A percentile compares a stretch with the other conserved stretches of the same genome.
Conservation (phyloP, 2,797 vertebrate genomes). For the Hemitrygon akajei region DNA sequence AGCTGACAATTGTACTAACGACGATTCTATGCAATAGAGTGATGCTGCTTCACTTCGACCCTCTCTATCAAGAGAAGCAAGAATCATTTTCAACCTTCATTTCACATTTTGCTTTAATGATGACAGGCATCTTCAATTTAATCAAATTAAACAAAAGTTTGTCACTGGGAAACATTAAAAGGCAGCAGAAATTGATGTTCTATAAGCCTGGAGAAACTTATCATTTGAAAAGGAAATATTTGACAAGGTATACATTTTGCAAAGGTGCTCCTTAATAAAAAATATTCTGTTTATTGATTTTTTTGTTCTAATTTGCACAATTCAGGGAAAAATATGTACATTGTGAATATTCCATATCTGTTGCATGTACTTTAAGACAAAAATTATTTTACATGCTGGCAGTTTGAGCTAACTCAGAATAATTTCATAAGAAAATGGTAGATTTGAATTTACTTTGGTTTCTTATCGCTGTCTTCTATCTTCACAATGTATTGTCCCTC, state of each 20-base stretch:
- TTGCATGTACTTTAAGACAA: not conserved
- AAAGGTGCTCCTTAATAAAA: not conserved
- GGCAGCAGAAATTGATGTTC: not conserved
- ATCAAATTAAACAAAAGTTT: not conserved
- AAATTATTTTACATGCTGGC: not conserved
- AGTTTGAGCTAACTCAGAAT: not conserved
- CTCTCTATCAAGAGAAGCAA: not conserved
- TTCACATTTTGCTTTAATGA: not conserved
- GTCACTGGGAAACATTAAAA: not conserved
- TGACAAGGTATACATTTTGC: not conserved
- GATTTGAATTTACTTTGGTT: not conserved
- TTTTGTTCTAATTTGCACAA: no score
- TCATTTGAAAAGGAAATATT: not conserved
- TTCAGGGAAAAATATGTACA: no score
- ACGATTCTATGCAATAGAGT: not conserved
- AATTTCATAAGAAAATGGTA: not conserved
- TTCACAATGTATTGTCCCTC: not conserved
- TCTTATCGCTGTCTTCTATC: not conserved
- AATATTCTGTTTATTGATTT: not conserved
- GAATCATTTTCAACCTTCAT: not conserved
- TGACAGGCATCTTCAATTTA: not conserved
- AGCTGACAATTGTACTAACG: not conserved
- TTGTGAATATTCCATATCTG: no score
- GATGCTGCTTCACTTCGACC: not conserved
- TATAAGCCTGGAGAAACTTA: not conserved